Percentiles rank a stretch among this genome's conserved stretches.
These are phyloP conservation scores for Steatocranus sp. DNA, from an alignment of 2,797 vertebrate species.

Conservation along the genomic window DNA sequence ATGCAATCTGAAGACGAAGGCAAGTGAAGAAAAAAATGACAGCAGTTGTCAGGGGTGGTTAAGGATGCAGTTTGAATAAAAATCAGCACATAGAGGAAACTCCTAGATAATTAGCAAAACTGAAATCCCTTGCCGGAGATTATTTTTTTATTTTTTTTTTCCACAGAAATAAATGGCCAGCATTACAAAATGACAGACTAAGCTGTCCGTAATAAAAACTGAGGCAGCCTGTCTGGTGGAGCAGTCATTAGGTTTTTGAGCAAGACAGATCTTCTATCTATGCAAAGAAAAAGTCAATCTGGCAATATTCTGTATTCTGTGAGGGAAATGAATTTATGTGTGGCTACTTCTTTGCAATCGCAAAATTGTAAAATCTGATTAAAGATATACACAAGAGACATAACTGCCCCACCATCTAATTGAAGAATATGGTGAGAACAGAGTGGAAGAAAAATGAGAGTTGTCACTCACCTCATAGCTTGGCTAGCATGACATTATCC, in stretches of 20 bases:
- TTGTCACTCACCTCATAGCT: neutral
- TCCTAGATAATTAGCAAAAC: conserved; percentile 51
- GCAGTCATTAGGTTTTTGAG: conserved; percentile 21
- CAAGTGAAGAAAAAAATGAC: conserved; percentile 16
- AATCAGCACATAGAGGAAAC: neutral
- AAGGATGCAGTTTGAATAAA: conserved; percentile 27
- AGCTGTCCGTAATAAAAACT: conserved; percentile 21
- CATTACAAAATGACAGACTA: conserved; percentile 33
- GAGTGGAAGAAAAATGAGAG: neutral
- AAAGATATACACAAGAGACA: neutral
- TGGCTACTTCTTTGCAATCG: neutral
- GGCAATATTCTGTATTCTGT: neutral
- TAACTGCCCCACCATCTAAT: neutral
- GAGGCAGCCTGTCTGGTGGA: neutral
- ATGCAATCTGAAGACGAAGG: neutral
- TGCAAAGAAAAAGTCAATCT: neutral
- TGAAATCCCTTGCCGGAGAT: conserved; percentile 18
- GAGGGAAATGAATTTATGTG: neutral
- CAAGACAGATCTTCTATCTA: neutral
- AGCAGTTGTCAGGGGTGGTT: conserved; percentile 43
- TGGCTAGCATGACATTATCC: neutral
- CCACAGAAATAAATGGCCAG: conserved; percentile 19
- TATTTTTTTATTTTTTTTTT: neutral
- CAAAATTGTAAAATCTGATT: neutral
- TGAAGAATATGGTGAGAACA: neutral